Evolutionary conservation across 2,888 invertebrate species (phyloP).

Genomic region (Polydrusus cervinus): DNA sequence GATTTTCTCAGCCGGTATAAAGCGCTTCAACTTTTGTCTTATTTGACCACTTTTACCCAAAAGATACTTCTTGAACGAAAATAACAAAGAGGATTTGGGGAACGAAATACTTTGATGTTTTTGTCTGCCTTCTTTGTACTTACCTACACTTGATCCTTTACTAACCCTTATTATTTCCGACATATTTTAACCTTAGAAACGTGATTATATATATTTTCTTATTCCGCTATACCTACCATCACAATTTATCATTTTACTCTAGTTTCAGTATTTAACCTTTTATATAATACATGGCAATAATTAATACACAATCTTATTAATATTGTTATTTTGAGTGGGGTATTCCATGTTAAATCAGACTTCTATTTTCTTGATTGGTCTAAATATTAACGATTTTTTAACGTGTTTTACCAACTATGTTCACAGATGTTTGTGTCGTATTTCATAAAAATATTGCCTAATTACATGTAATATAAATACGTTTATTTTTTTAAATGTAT

Average conservation of each 20-base stretch:
- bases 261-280: too few species aligned
- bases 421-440: too few species aligned
- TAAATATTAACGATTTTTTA: too few species aligned
- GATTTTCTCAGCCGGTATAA: background rate
- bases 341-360: too few species aligned
- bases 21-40: background rate
- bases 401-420: too few species aligned
- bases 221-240: background rate
- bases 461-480: too few species aligned
- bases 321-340: too few species aligned
- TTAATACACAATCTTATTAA: too few species aligned
- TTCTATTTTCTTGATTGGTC: too few species aligned
- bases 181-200: constrained; percentile 10
- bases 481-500: too few species aligned
- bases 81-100: constrained; percentile 2
- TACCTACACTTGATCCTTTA: constrained; percentile 20
- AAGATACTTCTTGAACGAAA: constrained; percentile 7
- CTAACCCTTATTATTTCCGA: constrained; percentile 21
- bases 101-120: constrained; percentile 20
- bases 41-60: constrained; percentile 15
- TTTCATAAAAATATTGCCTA: too few species aligned
- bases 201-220: constrained; percentile 21
- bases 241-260: background rate
- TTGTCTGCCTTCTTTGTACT: constrained; percentile 15
- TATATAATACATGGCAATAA: too few species aligned